Evolutionary conservation across 2,797 vertebrate genomes (phyloP), one percentile per base, ranked within the genome.

Genomic region (Darevskia mixta): DNA sequence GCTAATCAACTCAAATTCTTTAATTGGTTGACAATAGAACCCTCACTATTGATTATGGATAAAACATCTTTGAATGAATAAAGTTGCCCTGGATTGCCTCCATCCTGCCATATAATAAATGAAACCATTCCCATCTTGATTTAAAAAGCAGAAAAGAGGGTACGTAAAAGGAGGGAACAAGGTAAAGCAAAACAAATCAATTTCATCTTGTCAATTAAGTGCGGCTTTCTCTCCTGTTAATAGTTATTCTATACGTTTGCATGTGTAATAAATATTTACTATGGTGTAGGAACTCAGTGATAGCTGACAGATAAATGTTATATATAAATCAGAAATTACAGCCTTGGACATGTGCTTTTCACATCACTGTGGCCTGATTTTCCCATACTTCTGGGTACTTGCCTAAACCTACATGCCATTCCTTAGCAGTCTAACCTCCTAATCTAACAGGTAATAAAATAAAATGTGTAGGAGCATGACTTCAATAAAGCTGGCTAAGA

Each of bases 371-470:
- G 83, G 85, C 71, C 27, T 67, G 58, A 58, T 81, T 95, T 95
- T 94, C 91, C 88, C 87, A 92, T 91, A 88, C 78, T 86, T 90
- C 85, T 94, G 85, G 55, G 78, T 87, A 67, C 87, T 93, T 94
- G 87, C 69, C 76, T 92, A 85, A 93, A 66, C 32, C 86, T 93
- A 91, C 83, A 49, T 93, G 93, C 93, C 93, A 88, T 91, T 94
- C 86, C 79, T 95, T 94, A 93, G 83, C 71, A 86, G 18, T 55
- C 83, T 89, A 89, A 93, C 91, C 92, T 93, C 91, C 88, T 79
- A 93, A 92, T 92, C 86, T 92, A 89, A 86, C 94, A 95, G 86
- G 89, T 95, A 89, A 92, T 86, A 95, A 95, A 95, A 95, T 79
- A 90, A 89, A 91, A 93, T 90, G 90, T 86, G 83, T 88, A 93